Evolutionary conservation across 2,113 vertebrate genomes (phyloP), one percentile per base, ranked within the genome.

Genomic region (Pseudorhombus dupliciocellatus): DNA sequence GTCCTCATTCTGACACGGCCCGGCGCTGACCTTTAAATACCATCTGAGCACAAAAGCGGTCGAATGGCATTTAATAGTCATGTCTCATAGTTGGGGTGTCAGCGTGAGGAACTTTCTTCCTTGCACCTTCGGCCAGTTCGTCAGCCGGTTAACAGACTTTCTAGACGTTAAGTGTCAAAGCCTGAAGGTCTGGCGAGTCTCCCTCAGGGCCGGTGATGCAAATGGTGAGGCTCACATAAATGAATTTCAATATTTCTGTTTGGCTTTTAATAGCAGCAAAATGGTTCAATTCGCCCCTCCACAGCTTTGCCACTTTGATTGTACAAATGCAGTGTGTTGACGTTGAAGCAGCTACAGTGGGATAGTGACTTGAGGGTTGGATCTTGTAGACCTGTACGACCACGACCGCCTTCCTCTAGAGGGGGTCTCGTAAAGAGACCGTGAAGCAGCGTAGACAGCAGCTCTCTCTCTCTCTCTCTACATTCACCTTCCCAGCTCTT

Each of bases 261-360:
- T 91, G 89, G 88, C 72, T 81, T 85, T 78, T 79, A 83, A 89
- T 92, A 94, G 95, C 94, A 95, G 95, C 94, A 96, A 95, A 96
- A 95, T 93, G 94, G 94, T 95, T 94, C 86, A 92, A 88, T 89
- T 90, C 89, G 2, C 70, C 85, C 85, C 80, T 75, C 68, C 69
- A 86, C 76, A 90, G 81, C 69, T 88, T 46, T 84, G 73, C 70
- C 75, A 87, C 75, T 85, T 82, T 85, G 70, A 87, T 53, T 90
- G 75, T 87, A 69, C 73, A 73, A 69, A 79, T 86, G 72, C 65
- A 87, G 55, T 84, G 68, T 86, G 84, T 87, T 75, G 50, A 80
- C 67, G 80, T 54, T 84, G 30, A 37, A 87, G 71, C 71, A 75
- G 75, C 65, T 80, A 31, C 63, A 66, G 52, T 67, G 79, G 73